A percentile compares a stretch with the other conserved stretches of the same genome.
Evolutionary conservation across 2,113 vertebrate genomes (phyloP).

Genomic region (Alligator mississippiensis): DNA sequence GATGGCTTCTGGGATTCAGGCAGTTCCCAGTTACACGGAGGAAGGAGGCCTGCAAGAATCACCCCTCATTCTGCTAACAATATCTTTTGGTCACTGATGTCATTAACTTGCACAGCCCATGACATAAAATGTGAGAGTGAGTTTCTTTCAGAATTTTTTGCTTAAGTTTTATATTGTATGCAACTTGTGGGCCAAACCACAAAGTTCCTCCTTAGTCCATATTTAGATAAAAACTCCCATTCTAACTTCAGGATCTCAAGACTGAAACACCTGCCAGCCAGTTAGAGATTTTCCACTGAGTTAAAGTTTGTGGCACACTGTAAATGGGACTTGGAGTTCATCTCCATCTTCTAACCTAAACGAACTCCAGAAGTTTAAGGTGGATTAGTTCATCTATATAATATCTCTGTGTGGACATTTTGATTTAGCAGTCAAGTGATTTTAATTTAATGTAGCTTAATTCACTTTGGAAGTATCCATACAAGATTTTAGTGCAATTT

Average conservation of each 20-base stretch:
- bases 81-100: slow-evolving; percentile 23
- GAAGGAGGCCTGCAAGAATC: neutral
- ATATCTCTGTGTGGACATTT: neutral
- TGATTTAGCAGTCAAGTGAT: neutral
- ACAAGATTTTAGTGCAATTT: neutral
- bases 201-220: neutral
- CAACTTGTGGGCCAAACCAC: neutral
- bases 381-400: neutral
- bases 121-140: neutral
- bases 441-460: neutral
- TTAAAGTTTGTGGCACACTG: neutral
- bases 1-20: slow-evolving; percentile 41
- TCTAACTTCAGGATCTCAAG: neutral
- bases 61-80: neutral
- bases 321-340: too few species aligned
- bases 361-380: neutral
- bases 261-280: slow-evolving; percentile 31
- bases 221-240: neutral
- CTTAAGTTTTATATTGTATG: neutral
- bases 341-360: neutral
- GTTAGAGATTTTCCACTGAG: neutral
- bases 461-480: neutral
- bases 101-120: neutral
- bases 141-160: neutral
- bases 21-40: neutral